A percentile compares a stretch with the other conserved stretches of the same genome.
phyloP scores from a whole-genome alignment of 2,797 vertebrate genomes.

The Enteromius radiatus region DNA sequence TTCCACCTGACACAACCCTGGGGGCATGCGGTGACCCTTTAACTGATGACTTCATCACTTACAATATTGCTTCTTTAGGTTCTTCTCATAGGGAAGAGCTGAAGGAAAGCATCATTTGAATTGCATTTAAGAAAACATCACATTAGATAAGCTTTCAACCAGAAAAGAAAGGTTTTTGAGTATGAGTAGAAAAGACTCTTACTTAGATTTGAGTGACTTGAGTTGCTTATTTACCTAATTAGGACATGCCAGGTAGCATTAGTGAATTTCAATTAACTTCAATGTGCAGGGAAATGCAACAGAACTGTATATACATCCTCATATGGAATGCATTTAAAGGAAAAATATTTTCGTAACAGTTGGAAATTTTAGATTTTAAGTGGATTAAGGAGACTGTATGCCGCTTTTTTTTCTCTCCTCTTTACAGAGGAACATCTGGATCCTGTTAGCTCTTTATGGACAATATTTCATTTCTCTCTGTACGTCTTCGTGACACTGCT shows the following conservation, averaged over 20 bases:
- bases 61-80: constrained; percentile 11
- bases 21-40: not conserved
- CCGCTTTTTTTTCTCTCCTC: constrained; percentile 53
- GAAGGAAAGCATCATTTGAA: constrained; percentile 5
- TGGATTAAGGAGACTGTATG: constrained; percentile 70
- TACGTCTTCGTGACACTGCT: constrained; percentile 66
- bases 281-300: constrained; percentile 52
- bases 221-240: constrained; percentile 33
- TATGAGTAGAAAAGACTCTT: constrained; percentile 6
- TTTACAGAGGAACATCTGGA: constrained; percentile 73
- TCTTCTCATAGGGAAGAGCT: constrained; percentile 15
- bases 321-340: constrained; percentile 74
- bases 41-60: constrained; percentile 30
- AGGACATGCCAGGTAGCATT: constrained; percentile 24
- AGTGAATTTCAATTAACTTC: constrained; percentile 9
- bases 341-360: constrained; percentile 79
- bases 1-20: constrained; percentile 32
- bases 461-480: constrained; percentile 64
- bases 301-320: constrained; percentile 62
- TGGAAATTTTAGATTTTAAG: constrained; percentile 77
- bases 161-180: constrained; percentile 11
- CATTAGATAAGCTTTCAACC: constrained; percentile 10
- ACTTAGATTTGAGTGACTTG: constrained; percentile 9
- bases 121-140: not conserved
- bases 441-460: constrained; percentile 67